Conservation (phyloP, 2,888 invertebrate genomes). For the Beris chalybata region DNA sequence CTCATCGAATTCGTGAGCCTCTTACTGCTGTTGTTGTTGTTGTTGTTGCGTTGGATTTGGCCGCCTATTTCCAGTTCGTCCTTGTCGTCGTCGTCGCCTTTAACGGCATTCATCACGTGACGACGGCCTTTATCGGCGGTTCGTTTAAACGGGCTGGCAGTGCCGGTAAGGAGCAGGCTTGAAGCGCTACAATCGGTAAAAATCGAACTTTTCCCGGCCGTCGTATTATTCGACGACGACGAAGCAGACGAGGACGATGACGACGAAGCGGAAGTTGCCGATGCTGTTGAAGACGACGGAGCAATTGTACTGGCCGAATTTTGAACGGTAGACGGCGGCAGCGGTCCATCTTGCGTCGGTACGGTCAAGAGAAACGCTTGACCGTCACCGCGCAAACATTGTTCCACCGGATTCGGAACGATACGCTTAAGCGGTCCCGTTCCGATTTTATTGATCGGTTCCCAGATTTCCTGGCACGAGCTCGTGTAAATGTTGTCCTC, state of each 20-base stretch:
- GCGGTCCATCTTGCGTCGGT: not conserved
- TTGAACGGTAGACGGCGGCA: not conserved
- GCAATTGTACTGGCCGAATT: constrained; percentile 13
- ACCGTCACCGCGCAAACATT: constrained; percentile 2
- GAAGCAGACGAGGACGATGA: constrained; percentile 8
- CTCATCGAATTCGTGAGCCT: constrained; percentile 42
- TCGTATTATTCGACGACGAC: constrained; percentile 1
- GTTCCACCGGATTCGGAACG: constrained; percentile 17
- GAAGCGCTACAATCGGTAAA: not conserved
- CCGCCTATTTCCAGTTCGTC: too few relatives aligned
- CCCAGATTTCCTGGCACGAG: constrained; percentile 68
- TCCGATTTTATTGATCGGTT: constrained; percentile 55
- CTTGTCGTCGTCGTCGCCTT: too few relatives aligned
- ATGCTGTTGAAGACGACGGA: constrained; percentile 24
- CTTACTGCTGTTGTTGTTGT: not conserved
- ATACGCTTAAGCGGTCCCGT: constrained; percentile 8
- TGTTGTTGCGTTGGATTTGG: too few relatives aligned
- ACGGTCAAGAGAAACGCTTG: constrained; percentile 8
- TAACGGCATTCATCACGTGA: too few relatives aligned
- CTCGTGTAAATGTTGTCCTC: constrained; percentile 72
- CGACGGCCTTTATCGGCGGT: too few relatives aligned
- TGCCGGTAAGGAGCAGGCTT: too few relatives aligned
- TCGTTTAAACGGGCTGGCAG: too few relatives aligned
- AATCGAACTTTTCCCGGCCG: not conserved
- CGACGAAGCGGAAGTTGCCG: constrained; percentile 15